Evolutionary conservation across 2,888 invertebrate species (phyloP), one percentile per base, ranked within the genome.

Genomic region (Shargacucullia verbasci): DNA sequence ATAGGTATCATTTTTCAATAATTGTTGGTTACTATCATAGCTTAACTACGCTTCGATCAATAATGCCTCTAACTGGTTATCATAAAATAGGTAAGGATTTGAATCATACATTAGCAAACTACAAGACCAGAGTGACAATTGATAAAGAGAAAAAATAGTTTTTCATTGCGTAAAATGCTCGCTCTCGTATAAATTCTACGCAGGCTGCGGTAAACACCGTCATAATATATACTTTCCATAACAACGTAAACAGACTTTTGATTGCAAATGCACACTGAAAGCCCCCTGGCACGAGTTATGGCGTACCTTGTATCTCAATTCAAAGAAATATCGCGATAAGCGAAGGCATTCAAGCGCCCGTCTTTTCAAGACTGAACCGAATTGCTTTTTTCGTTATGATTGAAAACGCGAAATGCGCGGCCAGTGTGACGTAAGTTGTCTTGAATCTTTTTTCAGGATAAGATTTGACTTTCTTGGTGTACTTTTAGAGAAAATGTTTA

Each of bases 261-360:
- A 65, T 69, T 69, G 69, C 69, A 69, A 62, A 27, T 65, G 62
- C 62, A 69, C 35, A 49, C 33, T 65, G 65, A 57, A 64, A 53
- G 15, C 47, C 60, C 52, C 11, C 41, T 15, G 48, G 64, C 64
- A 53, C 37, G 49, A 70, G 61, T 70, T 68, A 76, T 47, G 56
- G 60, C 60, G 11, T 44, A 64, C 70, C 77, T 67, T 68, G 68
- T 76, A 70, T 50, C 47, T 69, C 41, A 50, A 69, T 59, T 75
- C 62, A 77, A 70, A 69, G 65, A 76, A 71, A 75, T 67, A 70
- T 70, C 61, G 59, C 62, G 78, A 78, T 78, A 79, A 79, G 65
- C 64, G 62, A 33, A 64, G 63, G 60, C 71, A 62, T 65, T 76
- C 70, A 70, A 57, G 46, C 65, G 46, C 14, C 33, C 53, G 33